Evolutionary conservation across 2,113 vertebrate genomes (phyloP).

Genomic region (Apaloderma vittatum): DNA sequence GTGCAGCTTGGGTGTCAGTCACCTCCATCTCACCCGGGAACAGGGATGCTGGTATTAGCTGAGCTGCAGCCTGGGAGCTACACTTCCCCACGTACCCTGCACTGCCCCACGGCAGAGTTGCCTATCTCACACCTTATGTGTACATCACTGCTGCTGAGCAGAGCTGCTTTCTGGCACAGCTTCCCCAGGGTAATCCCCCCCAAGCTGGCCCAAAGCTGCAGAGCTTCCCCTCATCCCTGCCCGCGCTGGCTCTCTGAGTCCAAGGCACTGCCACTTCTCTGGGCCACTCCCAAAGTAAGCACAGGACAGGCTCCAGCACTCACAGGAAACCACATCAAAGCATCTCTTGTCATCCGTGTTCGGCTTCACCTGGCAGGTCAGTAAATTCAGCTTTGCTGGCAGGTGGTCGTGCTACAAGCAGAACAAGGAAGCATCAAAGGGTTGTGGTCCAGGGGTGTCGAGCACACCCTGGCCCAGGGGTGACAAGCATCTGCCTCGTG

Average conservation of each 20-base stretch:
- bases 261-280: neutral
- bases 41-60: neutral
- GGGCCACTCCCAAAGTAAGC: neutral
- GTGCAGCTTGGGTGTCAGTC: neutral
- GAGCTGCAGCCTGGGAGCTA: neutral
- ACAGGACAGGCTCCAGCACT: neutral
- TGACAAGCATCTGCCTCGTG: neutral
- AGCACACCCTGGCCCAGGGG: neutral
- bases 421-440: neutral
- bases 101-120: neutral
- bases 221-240: neutral
- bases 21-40: neutral
- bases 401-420: slow-evolving; percentile 67
- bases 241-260: fast-evolving
- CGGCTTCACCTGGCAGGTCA: slow-evolving; percentile 83
- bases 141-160: neutral
- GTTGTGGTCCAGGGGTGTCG: neutral
- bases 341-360: slow-evolving; percentile 79
- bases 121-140: fast-evolving
- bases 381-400: slow-evolving; percentile 79
- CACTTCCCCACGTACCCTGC: fast-evolving
- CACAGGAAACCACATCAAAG: slow-evolving; percentile 81
- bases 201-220: neutral
- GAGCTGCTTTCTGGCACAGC: neutral
- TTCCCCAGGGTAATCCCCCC: neutral